A percentile compares a stretch with the other conserved stretches of the same genome.
These are phyloP conservation scores for Indicator indicator DNA, from an alignment of 2,113 vertebrate species.

Conservation along the genomic window DNA sequence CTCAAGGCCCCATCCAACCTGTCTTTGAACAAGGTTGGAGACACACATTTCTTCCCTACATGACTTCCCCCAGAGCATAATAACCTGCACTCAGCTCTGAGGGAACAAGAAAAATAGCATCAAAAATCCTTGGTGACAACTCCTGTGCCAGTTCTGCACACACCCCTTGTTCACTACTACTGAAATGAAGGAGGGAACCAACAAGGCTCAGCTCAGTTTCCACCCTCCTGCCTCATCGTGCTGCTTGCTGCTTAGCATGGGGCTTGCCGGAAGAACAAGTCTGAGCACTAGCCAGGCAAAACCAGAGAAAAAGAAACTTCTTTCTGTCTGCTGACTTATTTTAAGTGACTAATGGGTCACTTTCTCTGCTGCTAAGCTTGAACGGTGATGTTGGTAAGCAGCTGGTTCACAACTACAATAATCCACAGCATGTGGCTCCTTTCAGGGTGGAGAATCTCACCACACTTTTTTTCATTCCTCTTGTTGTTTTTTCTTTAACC, in stretches of 20 bases:
- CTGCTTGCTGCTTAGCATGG: rapidly evolving
- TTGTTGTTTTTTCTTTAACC: neutral
- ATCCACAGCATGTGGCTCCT: neutral
- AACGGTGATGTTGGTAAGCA: neutral
- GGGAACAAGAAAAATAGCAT: neutral
- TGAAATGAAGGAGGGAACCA: neutral
- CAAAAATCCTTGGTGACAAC: neutral
- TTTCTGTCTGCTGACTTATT: neutral
- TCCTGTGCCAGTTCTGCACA: neutral
- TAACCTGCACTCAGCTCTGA: neutral
- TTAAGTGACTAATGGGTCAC: neutral
- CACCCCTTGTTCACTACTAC: neutral
- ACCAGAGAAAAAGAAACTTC: neutral
- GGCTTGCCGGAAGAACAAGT: neutral
- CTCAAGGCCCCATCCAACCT: no score
- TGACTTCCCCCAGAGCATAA: neutral
- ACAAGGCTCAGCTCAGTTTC: neutral
- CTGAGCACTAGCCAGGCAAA: neutral
- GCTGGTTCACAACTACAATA: neutral
- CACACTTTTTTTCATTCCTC: neutral
- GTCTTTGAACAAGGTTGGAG: no score
- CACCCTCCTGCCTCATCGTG: neutral
- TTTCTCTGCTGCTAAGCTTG: neutral
- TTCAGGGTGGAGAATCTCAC: neutral
- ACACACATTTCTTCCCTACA: neutral